Base-by-base conservation (phyloP, 1,140 invertebrate genomes). In the Onthophagus taurus region DNA sequence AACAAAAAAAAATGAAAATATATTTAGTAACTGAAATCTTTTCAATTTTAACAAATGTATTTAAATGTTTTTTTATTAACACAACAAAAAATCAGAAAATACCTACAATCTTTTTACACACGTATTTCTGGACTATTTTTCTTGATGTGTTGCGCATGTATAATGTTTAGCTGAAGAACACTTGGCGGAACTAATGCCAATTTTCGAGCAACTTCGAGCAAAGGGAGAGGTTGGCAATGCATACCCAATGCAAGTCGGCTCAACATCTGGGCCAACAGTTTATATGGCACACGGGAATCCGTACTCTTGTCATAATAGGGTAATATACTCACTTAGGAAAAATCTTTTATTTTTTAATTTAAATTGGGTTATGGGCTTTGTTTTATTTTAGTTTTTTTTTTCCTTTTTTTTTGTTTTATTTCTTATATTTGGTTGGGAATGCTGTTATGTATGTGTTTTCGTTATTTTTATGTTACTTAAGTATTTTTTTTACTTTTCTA, bases 181-280 rank as follows among this genome's bases (percentile, higher is more conserved):
- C 76, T 79, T 90, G 78, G 84, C 77, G 73, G 83, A 90, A 72
- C 76, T 91, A 78, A 86, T 84, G 81, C 87, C 87, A 61, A 89
- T 90, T 72, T 89, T 91, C 78, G 86, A 90, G 72, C 83, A 82
- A 71, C 78, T 91, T 64, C 78, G 87, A 62, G 83, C 85, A 66
- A 83, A 82, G 65, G 83, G 89, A 70, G 82, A 87, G 64, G 78
- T 87, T 57, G 84, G 84, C 65, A 87, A 82, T 72, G 85, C 83
- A 61, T 88, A 85, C 72, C 84, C 84, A 60, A 80, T 87, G 62
- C 82, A 85, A 66, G 84, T 88, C 75, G 79, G 78, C 37, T 67
- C 68, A 45, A 64, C 66, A 50, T 64, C 67, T 36, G 57, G 60
- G 30, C 61, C 60, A 49, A 64, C 60, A 24, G 50, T 63, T 48